A percentile compares a stretch with the other conserved stretches of the same genome.
Evolutionary conservation across 64 coral and sea anemone genomes (phyloP).

Genomic region (Orbicella faveolata): DNA sequence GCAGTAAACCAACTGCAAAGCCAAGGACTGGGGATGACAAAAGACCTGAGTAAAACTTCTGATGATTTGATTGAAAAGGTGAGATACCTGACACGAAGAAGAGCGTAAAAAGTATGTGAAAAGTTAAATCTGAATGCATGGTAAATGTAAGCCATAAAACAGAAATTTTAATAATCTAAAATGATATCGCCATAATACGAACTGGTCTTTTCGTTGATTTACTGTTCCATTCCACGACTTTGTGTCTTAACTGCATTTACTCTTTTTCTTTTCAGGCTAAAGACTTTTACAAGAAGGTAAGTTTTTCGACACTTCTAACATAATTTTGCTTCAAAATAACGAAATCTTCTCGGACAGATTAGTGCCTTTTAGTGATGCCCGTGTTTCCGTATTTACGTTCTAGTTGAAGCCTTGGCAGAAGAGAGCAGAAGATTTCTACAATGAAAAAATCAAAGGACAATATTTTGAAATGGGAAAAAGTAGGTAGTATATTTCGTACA

Average conservation of each 20-base stretch:
- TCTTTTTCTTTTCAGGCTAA: conserved; percentile 9
- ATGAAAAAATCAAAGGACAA: conserved; percentile 57
- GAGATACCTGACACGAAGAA: background rate
- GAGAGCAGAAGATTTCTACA: conserved; percentile 49
- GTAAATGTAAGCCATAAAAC: no score
- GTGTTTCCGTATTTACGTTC: background rate
- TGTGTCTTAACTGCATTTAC: background rate
- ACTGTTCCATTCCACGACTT: background rate
- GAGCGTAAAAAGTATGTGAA: background rate
- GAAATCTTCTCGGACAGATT: no score
- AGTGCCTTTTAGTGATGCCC: no score
- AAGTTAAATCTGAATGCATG: no score
- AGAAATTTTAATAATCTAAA: no score
- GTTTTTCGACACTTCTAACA: background rate
- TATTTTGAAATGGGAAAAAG: conserved; percentile 56
- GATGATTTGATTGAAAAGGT: conserved; percentile 68
- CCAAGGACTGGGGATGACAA: conserved; percentile 57
- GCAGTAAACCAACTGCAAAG: conserved; percentile 38
- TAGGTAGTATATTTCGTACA: background rate
- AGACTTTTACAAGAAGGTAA: conserved; percentile 56
- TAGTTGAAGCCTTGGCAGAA: conserved; percentile 43
- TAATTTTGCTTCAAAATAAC: no score
- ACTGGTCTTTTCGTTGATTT: no score
- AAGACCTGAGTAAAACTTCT: conserved; percentile 22
- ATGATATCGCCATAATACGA: no score